Percentiles rank a stretch among this genome's conserved stretches.
Evolutionary conservation across 2,113 vertebrate genomes (phyloP).

Genomic region (Accipiter cooperii): DNA sequence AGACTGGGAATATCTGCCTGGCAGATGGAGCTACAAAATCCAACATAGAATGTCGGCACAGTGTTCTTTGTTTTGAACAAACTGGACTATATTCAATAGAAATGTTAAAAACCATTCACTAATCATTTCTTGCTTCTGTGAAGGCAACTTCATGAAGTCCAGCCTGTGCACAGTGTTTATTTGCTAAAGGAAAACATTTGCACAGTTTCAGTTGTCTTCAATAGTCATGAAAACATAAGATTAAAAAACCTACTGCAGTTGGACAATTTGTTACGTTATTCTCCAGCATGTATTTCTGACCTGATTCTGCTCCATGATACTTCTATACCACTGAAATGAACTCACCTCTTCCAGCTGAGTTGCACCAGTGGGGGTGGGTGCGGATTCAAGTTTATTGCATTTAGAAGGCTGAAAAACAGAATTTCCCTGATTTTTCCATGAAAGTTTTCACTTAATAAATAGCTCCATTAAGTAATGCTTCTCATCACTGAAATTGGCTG

Average conservation of each 20-base stretch:
- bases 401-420: neutral
- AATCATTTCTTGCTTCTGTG: neutral
- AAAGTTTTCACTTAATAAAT: neutral
- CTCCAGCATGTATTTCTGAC: neutral
- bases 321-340: neutral
- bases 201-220: neutral
- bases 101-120: neutral
- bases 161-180: neutral
- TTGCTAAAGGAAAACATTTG: neutral
- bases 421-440: neutral
- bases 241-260: neutral
- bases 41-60: neutral
- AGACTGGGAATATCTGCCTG: neutral
- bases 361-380: neutral
- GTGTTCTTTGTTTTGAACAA: neutral
- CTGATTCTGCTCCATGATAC: neutral
- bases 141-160: neutral
- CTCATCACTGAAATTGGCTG: neutral
- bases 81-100: neutral
- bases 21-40: neutral
- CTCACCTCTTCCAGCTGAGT: neutral
- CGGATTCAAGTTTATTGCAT: neutral
- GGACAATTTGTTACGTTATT: neutral
- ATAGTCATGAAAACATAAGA: neutral
- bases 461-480: neutral